Percentiles rank a stretch among this genome's conserved stretches.
These are phyloP conservation scores for Cercopithecus petaurista DNA, from an alignment of 2,797 vertebrate species.

Conservation along the genomic window DNA sequence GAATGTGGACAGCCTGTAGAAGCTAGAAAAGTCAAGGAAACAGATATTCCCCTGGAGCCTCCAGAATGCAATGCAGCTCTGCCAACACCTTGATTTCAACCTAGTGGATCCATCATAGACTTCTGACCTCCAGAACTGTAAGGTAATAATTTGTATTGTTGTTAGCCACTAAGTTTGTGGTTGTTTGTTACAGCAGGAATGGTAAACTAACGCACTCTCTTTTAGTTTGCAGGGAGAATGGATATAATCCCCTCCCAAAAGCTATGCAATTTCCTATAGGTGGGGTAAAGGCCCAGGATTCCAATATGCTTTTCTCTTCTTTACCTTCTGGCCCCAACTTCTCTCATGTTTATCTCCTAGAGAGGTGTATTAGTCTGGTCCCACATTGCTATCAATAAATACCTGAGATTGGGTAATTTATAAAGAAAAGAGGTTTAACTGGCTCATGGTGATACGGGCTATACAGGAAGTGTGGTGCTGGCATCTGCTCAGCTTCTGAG, in stretches of 20 bases:
- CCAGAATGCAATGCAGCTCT: neutral
- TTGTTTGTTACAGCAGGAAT: neutral
- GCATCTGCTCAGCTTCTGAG: neutral
- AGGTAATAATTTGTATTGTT: neutral
- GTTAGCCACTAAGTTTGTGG: neutral
- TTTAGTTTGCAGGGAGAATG: neutral
- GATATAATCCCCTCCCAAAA: neutral
- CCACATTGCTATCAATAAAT: neutral
- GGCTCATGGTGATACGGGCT: neutral
- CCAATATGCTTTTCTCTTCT: neutral
- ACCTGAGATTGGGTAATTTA: neutral
- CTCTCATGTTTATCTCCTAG: neutral
- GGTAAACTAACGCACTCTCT: neutral
- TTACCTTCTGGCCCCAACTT: neutral
- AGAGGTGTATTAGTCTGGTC: neutral
- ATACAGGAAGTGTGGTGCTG: neutral
- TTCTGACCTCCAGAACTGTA: neutral
- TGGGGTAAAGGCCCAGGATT: neutral
- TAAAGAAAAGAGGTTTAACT: neutral
- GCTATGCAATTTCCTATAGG: neutral
- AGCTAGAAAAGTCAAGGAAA: neutral
- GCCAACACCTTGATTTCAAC: neutral
- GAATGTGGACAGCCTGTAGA: neutral
- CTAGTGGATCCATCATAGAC: neutral
- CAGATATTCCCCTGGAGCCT: neutral